Percentiles rank a stretch among this genome's conserved stretches.
phyloP scores from a whole-genome alignment of 2,888 invertebrate genomes.

The Isotomurus palustris region DNA sequence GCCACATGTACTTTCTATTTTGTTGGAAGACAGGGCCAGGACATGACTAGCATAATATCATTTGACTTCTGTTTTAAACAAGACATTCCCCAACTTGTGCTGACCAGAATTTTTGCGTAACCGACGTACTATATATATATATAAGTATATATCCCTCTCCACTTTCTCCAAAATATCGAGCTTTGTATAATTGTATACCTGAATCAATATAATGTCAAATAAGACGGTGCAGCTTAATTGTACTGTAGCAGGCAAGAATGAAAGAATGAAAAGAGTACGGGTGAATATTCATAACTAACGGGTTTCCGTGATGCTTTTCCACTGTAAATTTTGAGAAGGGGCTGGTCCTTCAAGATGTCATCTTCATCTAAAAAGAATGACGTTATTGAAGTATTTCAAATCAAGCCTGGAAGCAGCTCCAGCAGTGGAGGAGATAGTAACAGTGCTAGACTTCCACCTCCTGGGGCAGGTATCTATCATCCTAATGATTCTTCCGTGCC shows the following conservation, averaged over 20 bases:
- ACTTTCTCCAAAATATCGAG: too few species aligned
- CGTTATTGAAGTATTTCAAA: conserved; percentile 32
- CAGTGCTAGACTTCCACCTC: conserved; percentile 7
- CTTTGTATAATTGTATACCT: too few species aligned
- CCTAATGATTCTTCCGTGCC: conserved; percentile 11
- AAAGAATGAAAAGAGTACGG: background rate
- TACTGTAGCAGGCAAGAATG: background rate
- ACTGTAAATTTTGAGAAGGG: background rate
- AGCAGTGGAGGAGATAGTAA: conserved; percentile 20
- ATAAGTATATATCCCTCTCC: too few species aligned
- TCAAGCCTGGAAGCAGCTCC: conserved; percentile 20
- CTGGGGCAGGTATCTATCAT: background rate
- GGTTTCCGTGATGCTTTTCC: background rate
- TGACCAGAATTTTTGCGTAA: too few species aligned
- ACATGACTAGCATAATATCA: too few species aligned
- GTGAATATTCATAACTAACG: background rate
- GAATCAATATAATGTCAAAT: too few species aligned
- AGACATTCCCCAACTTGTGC: too few species aligned
- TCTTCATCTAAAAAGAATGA: conserved; percentile 16
- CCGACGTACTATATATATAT: too few species aligned
- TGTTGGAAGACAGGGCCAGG: too few species aligned
- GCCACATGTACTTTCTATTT: too few species aligned
- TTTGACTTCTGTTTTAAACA: too few species aligned
- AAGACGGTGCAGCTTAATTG: background rate
- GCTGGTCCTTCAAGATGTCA: background rate